Evolutionary conservation across 2,113 vertebrate genomes (phyloP).

Genomic region (Gobiocypris rarus): DNA sequence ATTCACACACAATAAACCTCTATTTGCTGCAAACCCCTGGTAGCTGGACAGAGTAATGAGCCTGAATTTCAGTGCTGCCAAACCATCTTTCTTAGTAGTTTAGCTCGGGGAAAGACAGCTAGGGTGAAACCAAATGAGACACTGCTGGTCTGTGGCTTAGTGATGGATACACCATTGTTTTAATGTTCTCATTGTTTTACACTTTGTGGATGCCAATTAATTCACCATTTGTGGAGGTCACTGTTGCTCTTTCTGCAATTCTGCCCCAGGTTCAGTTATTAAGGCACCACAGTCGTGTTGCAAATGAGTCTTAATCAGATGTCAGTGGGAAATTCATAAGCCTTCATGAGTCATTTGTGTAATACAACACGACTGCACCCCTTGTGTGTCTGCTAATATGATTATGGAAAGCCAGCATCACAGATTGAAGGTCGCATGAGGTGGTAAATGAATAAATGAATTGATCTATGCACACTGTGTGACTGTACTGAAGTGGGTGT

Average conservation of each 20-base stretch:
- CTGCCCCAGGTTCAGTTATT: conserved; percentile 20
- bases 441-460: conserved; percentile 37
- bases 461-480: not conserved
- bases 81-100: conserved; percentile 35
- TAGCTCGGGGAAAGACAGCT: conserved; percentile 32
- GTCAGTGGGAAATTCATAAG: conserved; percentile 12
- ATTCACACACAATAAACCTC: conserved; percentile 19
- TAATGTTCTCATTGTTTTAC: not conserved
- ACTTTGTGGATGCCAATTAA: not conserved
- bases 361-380: conserved; percentile 30
- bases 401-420: conserved; percentile 39
- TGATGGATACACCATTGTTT: not conserved
- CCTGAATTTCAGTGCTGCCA: conserved; percentile 48
- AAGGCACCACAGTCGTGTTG: not conserved
- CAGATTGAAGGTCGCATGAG: conserved; percentile 12
- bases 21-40: conserved; percentile 20
- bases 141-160: not conserved
- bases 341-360: conserved; percentile 36
- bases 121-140: conserved; percentile 12
- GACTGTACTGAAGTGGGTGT: not conserved
- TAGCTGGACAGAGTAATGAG: conserved; percentile 39
- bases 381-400: conserved; percentile 34
- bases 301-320: conserved; percentile 37
- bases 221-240: conserved; percentile 28
- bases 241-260: not conserved